A percentile compares a stretch with the other conserved stretches of the same genome.
Evolutionary conservation across 2,797 vertebrate genomes (phyloP).

Genomic region (Pantherophis alleghaniensis): DNA sequence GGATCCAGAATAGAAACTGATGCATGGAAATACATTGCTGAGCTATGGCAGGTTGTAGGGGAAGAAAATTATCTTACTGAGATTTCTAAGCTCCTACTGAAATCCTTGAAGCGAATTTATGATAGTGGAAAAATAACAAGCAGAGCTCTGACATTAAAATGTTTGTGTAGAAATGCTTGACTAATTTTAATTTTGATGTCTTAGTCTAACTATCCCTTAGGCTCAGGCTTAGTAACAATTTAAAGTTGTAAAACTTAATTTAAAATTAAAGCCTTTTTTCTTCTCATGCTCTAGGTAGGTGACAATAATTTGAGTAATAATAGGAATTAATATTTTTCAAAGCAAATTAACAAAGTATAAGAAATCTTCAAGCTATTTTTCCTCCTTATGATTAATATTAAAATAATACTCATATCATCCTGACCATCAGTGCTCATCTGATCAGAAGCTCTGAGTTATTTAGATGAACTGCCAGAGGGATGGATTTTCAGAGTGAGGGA

Average conservation of each 20-base stretch:
- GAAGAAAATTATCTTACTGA: background rate
- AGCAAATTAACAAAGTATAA: background rate
- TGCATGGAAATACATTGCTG: background rate
- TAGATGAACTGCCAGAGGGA: background rate
- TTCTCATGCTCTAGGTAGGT: slow-evolving; percentile 1
- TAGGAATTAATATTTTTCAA: slow-evolving; percentile 16
- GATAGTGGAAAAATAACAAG: background rate
- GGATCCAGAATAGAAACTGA: background rate
- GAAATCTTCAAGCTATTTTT: background rate
- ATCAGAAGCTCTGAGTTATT: background rate
- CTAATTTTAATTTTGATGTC: slow-evolving; percentile 33
- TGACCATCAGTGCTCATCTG: background rate
- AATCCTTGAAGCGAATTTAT: slow-evolving; percentile 5
- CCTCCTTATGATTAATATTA: background rate
- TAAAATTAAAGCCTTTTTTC: slow-evolving; percentile 27
- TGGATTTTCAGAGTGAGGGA: background rate
- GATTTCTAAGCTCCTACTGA: background rate
- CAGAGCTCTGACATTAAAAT: slow-evolving; percentile 13
- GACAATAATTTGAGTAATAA: slow-evolving; percentile 21
- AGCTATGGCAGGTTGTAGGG: background rate
- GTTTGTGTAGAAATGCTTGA: slow-evolving; percentile 25
- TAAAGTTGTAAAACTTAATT: slow-evolving; percentile 32
- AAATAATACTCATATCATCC: background rate
- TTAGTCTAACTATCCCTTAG: slow-evolving; percentile 32
- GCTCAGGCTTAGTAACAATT: slow-evolving; percentile 34